Conservation (phyloP, 2,888 invertebrate species). For the Eupithecia dodoneata region DNA sequence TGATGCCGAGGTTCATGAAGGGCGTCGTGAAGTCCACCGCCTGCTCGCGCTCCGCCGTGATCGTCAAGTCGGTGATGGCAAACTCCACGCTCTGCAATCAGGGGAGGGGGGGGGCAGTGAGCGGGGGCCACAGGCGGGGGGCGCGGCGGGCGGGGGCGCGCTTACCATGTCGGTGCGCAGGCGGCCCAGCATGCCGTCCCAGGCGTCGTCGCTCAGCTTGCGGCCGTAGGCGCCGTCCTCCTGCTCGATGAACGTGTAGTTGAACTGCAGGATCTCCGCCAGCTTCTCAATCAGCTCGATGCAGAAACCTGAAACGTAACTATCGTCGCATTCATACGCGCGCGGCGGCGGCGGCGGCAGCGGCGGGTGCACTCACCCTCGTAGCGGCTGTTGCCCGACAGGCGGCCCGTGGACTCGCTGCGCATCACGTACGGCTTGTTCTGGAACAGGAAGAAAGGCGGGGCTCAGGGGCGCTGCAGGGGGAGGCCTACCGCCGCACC, state of each 20-base stretch:
- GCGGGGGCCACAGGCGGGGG: neutral
- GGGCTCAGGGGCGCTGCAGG: neutral
- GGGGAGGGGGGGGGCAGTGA: neutral
- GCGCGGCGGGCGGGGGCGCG: neutral
- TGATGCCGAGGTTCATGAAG: constrained; percentile 97
- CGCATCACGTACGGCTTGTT: constrained; percentile 95
- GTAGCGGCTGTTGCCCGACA: constrained; percentile 91
- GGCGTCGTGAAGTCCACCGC: constrained; percentile 98
- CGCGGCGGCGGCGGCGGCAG: neutral
- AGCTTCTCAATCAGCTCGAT: constrained; percentile 93
- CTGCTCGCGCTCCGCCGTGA: constrained; percentile 93
- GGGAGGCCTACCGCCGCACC: neutral
- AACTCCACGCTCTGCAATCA: constrained; percentile 89
- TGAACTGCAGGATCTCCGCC: constrained; percentile 89
- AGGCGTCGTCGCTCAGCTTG: constrained; percentile 82
- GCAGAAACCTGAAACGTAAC: constrained; percentile 88
- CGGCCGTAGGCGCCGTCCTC: constrained; percentile 88
- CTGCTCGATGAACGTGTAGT: constrained; percentile 91
- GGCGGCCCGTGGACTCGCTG: constrained; percentile 85
- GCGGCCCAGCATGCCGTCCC: constrained; percentile 89
- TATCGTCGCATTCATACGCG: neutral
- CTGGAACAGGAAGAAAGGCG: constrained; percentile 78
- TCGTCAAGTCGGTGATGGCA: constrained; percentile 95
- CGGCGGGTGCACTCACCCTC: constrained; percentile 83
- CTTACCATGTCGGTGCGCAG: constrained; percentile 84